A percentile compares a stretch with the other conserved stretches of the same genome.
Evolutionary conservation across 1,140 invertebrate genomes (phyloP).

Genomic region (Achatina immaculata): DNA sequence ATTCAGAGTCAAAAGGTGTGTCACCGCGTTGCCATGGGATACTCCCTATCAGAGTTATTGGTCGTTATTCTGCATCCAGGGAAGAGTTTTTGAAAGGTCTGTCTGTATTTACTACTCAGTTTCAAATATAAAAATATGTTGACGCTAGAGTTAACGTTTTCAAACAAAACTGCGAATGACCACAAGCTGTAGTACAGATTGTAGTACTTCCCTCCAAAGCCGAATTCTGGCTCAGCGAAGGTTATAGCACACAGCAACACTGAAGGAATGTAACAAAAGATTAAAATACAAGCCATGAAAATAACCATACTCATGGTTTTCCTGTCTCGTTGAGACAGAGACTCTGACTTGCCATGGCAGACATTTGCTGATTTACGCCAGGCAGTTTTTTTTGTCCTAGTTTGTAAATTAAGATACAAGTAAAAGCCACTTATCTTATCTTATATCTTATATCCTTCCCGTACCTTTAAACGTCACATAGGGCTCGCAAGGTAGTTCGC

Average conservation of each 20-base stretch:
- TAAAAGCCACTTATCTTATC: too few species aligned
- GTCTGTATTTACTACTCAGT: background rate
- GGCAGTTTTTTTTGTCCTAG: background rate
- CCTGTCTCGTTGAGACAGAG: background rate
- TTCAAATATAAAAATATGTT: background rate
- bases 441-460: too few species aligned
- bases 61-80: too few species aligned
- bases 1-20: too few species aligned
- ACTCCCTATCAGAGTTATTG: too few species aligned
- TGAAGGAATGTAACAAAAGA: background rate
- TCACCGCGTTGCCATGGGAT: too few species aligned
- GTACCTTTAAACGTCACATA: too few species aligned
- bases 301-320: background rate
- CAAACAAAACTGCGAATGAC: slow-evolving; percentile 4
- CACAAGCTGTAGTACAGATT: background rate
- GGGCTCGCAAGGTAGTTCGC: too few species aligned
- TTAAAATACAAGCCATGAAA: background rate
- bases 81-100: background rate
- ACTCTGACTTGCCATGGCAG: background rate
- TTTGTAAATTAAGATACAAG: background rate
- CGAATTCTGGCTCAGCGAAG: background rate
- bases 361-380: background rate
- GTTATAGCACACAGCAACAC: background rate
- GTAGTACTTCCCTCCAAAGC: background rate
- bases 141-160: background rate